These are phyloP conservation scores for Porites lobata DNA, from an alignment of 92 coral and sea anemone species.

Conservation along the genomic window DNA sequence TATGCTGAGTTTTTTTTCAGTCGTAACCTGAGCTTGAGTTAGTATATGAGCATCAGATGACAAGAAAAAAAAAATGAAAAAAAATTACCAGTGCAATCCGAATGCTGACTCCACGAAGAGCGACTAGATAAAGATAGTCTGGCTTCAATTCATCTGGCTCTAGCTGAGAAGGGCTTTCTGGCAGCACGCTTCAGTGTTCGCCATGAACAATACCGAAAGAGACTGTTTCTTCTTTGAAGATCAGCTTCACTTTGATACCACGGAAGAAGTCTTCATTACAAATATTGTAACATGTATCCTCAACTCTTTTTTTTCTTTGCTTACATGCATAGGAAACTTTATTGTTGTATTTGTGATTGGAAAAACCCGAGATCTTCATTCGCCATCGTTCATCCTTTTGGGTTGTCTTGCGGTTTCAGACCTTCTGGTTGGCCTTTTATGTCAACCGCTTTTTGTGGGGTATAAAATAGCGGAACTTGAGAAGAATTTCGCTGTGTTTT, in stretches of 20 bases:
- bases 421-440: constrained; percentile 35
- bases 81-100: too few species aligned
- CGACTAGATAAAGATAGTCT: too few species aligned
- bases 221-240: not conserved
- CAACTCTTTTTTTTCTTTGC: constrained; percentile 18
- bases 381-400: constrained; percentile 49
- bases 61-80: too few species aligned
- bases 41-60: too few species aligned
- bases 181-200: too few species aligned
- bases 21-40: too few species aligned
- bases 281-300: not conserved
- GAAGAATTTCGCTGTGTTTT: not conserved
- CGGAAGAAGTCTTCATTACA: not conserved
- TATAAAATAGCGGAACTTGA: constrained; percentile 26
- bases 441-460: constrained; percentile 39
- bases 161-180: too few species aligned
- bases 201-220: too few species aligned
- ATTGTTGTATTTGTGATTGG: not conserved
- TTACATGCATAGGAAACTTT: constrained; percentile 1
- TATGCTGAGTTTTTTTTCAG: too few species aligned
- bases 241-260: not conserved
- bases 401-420: constrained; percentile 36
- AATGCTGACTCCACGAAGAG: too few species aligned
- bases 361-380: not conserved
- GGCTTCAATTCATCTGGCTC: too few species aligned